A percentile compares a stretch with the other conserved stretches of the same genome.
These are phyloP conservation scores for Arctocebus calabarensis DNA, from an alignment of 2,797 vertebrate species.

Conservation along the genomic window DNA sequence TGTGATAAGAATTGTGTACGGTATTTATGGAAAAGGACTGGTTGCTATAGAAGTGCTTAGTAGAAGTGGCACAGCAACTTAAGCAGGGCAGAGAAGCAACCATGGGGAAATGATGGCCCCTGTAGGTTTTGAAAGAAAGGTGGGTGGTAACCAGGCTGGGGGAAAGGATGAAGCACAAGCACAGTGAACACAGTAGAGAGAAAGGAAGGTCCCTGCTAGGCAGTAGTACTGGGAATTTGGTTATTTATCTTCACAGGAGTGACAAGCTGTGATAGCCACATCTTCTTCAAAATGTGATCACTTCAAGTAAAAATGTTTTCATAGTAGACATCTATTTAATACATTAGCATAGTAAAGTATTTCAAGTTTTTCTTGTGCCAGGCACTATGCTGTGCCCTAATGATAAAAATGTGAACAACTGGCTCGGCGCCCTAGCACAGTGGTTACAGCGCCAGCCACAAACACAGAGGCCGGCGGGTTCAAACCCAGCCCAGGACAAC, in stretches of 20 bases:
- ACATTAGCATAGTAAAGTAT: background rate
- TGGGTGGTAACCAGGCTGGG: too few relatives aligned
- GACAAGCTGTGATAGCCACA: background rate
- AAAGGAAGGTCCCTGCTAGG: background rate
- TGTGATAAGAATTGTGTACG: background rate
- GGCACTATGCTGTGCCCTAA: background rate
- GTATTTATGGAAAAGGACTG: background rate
- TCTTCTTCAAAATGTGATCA: background rate
- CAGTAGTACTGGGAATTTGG: background rate
- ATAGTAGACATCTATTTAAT: background rate
- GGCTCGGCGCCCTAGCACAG: too few relatives aligned
- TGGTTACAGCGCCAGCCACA: too few relatives aligned
- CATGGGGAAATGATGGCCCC: background rate
- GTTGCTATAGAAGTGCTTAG: background rate
- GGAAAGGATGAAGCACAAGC: background rate
- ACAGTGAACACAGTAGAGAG: rapidly evolving
- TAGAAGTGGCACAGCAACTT: background rate
- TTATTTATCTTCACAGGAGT: background rate
- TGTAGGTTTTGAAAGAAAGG: rapidly evolving
- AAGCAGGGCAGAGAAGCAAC: background rate
- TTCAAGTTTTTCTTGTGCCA: background rate
- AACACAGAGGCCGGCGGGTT: too few relatives aligned
- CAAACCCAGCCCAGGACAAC: too few relatives aligned
- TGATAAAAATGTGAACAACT: background rate
- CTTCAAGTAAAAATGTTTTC: background rate